Conservation (phyloP, 2,888 invertebrate genomes). For the Frankliniella intonsa region DNA sequence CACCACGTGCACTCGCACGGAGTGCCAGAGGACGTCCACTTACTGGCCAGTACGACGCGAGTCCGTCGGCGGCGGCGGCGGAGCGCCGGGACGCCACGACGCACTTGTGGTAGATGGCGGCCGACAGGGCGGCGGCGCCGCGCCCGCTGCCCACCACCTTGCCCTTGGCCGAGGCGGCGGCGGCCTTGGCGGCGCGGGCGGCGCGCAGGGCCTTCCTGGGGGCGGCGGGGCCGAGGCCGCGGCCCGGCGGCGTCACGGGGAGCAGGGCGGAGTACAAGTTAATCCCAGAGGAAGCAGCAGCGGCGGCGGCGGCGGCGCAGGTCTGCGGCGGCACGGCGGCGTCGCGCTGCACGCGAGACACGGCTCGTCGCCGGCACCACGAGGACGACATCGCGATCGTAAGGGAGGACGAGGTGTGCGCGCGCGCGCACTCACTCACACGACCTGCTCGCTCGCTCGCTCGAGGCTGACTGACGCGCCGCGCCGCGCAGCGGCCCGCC, state of each 20-base stretch:
- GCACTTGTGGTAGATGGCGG: conserved; percentile 6
- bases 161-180: background rate
- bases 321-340: background rate
- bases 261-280: background rate
- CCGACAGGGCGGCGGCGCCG: conserved; percentile 8
- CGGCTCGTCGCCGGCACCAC: conserved; percentile 11
- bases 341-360: background rate
- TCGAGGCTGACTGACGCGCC: background rate
- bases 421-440: background rate
- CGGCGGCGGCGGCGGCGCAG: background rate
- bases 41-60: background rate
- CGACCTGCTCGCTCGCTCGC: background rate
- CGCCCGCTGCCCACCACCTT: background rate
- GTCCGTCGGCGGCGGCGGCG: background rate
- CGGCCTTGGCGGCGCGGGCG: background rate
- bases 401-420: too few relatives aligned
- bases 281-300: background rate
- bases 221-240: background rate
- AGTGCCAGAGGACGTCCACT: background rate
- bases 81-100: background rate
- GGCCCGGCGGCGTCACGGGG: background rate
- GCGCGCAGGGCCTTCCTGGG: background rate
- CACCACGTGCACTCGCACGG: background rate
- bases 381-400: background rate
- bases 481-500: background rate